Percentiles rank a stretch among this genome's conserved stretches.
Evolutionary conservation across 1,140 invertebrate genomes (phyloP).

Genomic region (Drosophila arawakana): DNA sequence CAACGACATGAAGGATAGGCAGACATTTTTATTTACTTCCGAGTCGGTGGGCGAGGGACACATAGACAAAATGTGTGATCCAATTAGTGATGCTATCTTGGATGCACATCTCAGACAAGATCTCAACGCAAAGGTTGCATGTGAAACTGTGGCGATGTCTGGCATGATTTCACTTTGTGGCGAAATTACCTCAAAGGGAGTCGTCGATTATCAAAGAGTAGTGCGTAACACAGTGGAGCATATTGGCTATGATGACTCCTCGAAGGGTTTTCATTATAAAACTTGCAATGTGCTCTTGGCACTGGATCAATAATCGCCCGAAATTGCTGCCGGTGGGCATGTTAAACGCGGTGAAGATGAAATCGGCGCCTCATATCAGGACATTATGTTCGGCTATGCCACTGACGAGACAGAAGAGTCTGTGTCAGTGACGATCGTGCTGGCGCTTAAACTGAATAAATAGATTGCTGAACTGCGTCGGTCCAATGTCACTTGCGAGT

Average conservation of each 20-base stretch:
- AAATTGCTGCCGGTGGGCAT: slow-evolving; percentile 99
- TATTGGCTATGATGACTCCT: slow-evolving; percentile 99
- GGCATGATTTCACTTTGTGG: slow-evolving; percentile 94
- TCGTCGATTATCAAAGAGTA: slow-evolving; percentile 98
- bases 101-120: slow-evolving; percentile 98
- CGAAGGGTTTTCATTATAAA: slow-evolving; percentile 99
- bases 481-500: slow-evolving; percentile 94
- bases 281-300: slow-evolving; percentile 99
- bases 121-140: slow-evolving; percentile 99
- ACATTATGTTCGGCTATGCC: slow-evolving; percentile 97
- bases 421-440: slow-evolving; percentile 98
- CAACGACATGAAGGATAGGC: slow-evolving; percentile 92
- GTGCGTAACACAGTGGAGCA: slow-evolving; percentile 97
- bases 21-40: slow-evolving; percentile 98
- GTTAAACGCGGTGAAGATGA: slow-evolving; percentile 97
- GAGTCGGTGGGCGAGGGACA: slow-evolving; percentile 99
- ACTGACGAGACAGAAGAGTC: slow-evolving; percentile 99
- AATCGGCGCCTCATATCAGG: slow-evolving; percentile 99
- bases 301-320: slow-evolving; percentile 98
- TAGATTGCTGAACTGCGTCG: slow-evolving; percentile 96
- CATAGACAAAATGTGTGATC: slow-evolving; percentile 99
- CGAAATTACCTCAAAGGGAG: slow-evolving; percentile 95
- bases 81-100: slow-evolving; percentile 99
- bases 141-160: slow-evolving; percentile 95
- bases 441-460: slow-evolving; percentile 97